Base-by-base conservation (phyloP, 2,113 vertebrate species). In the Sphaerodactylus townsendi region DNA sequence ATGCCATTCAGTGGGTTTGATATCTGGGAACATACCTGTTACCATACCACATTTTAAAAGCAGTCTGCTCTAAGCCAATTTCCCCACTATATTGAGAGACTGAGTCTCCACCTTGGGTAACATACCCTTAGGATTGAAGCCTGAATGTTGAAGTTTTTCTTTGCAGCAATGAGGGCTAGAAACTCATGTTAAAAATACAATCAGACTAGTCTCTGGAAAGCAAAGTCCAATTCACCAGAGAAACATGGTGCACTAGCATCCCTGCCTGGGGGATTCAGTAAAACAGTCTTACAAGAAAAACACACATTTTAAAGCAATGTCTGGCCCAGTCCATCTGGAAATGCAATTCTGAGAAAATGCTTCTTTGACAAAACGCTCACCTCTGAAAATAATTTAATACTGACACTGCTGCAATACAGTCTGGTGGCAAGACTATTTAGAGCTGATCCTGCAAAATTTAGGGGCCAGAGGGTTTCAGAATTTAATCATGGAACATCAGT, bases 341-440 rank as follows among this genome's bases (percentile, higher is more conserved):
- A 62, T 64, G 76, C 76, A 77, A 64, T 39, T 64, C 39, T 14
- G 39, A 77, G 33, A 62, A 77, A 62, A 56, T 62, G 76, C 76
- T 64, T 64, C 76, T 77, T 77, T 77, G 76, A 62, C 35, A 77
- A 77, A 77, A 28, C 10, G 23, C 76, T 77, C 37, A 30, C 56
- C 56, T 77, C 37, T 62, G 76, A 62, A 77, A 77, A 77, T 77
- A 56, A 76, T 76, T 76, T 59, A 76, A 77, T 77, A 56, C 74
- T 11, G 74, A 77, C 50, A 59, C 41, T 30, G 76, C 50, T 77
- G 39, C 37, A 64, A 64, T 77, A 62, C 35, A 64, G 56, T 56
- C 19, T 23, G 11, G 8, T 13, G 15, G 76, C 76, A 64, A 59
- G 35, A 30, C 35, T 77, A 77, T 59, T 77, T 64, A 64, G 1